Conservation (phyloP, 2,888 invertebrate species). For the Yponomeuta malinellus region DNA sequence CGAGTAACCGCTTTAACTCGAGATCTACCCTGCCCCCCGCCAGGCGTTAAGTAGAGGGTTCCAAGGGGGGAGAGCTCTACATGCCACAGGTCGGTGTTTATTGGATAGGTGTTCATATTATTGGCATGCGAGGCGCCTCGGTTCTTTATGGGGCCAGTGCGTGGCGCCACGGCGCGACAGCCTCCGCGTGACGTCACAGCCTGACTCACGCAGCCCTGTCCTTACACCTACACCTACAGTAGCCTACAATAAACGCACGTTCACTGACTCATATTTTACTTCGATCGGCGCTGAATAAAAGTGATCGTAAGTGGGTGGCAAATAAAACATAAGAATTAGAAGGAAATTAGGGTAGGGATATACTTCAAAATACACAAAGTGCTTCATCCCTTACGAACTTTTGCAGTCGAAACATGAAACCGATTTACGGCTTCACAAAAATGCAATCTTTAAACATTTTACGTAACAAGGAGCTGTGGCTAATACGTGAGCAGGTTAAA, state of each 20-base stretch:
- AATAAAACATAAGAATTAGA: too few species aligned
- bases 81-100: constrained; percentile 23
- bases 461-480: constrained; percentile 27
- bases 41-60: background rate
- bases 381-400: too few species aligned
- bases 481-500: constrained; percentile 21
- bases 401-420: background rate
- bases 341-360: too few species aligned
- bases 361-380: too few species aligned
- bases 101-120: constrained; percentile 15
- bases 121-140: constrained; percentile 36
- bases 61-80: constrained; percentile 21
- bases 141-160: constrained; percentile 46
- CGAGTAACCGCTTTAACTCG: constrained; percentile 1
- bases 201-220: background rate
- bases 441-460: constrained; percentile 23
- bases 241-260: background rate
- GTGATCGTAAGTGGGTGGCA: too few species aligned
- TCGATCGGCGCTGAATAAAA: too few species aligned
- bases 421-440: background rate
- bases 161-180: constrained; percentile 27
- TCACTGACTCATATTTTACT: background rate
- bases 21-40: background rate
- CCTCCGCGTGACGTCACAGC: constrained; percentile 9
- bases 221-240: background rate